These are phyloP conservation scores for Urechis unicinctus DNA, from an alignment of 2,888 invertebrate species.

Conservation along the genomic window DNA sequence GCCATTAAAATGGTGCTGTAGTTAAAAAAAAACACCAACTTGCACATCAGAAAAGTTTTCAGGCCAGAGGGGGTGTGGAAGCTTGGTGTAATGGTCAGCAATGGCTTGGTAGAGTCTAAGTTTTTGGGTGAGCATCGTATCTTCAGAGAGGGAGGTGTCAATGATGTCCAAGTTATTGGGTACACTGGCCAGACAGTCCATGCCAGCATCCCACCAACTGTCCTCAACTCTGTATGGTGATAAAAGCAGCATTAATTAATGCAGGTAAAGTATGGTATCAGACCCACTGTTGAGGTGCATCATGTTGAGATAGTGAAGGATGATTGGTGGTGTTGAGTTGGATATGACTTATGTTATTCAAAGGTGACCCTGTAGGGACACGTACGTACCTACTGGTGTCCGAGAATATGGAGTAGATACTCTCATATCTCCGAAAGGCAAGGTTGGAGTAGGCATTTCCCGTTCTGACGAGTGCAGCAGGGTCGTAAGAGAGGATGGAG, in stretches of 20 bases:
- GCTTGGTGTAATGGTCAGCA: conserved; percentile 28
- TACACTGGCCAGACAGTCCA: conserved; percentile 38
- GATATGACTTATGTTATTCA: too few species aligned
- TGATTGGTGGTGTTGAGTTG: too few species aligned
- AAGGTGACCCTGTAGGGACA: too few species aligned
- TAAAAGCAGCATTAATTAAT: not conserved
- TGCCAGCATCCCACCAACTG: conserved; percentile 33
- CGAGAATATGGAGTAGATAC: conserved; percentile 9
- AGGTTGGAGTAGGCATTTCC: conserved; percentile 17
- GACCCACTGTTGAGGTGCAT: too few species aligned
- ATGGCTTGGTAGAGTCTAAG: conserved; percentile 36
- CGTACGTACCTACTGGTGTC: conserved; percentile 1
- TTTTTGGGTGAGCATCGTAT: conserved; percentile 8
- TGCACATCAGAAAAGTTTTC: conserved; percentile 41
- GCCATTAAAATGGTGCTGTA: too few species aligned
- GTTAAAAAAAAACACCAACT: too few species aligned
- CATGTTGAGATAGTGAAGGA: too few species aligned
- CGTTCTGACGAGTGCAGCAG: not conserved
- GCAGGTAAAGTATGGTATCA: too few species aligned
- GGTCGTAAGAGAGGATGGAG: conserved; percentile 1
- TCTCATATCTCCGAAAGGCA: conserved; percentile 16
- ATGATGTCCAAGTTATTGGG: conserved; percentile 34
- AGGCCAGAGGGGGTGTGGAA: conserved; percentile 32
- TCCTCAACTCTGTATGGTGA: conserved; percentile 21
- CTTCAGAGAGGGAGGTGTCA: conserved; percentile 29